Base-by-base conservation (phyloP, 1,140 invertebrate species). In the Stratiolaelaps scimitus region DNA sequence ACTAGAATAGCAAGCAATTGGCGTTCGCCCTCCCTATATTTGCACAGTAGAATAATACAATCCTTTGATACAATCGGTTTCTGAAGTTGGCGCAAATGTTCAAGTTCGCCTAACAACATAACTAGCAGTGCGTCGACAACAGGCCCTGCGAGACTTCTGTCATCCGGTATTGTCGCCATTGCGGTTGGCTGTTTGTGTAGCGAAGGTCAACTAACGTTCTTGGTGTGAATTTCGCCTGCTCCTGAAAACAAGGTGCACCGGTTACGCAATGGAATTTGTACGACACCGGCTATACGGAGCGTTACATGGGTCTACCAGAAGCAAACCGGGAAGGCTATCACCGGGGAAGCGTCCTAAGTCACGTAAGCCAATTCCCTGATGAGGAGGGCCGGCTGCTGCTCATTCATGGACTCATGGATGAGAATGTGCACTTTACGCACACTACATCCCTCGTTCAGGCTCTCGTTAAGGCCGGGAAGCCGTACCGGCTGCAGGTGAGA, bases 341-440 rank as follows among this genome's bases (percentile, higher is more conserved):
- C 60, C 81, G 81, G 43, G 86, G 87, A 15, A 87, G 85, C 13
- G 81, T 92, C 48, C 77, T 89, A 44, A 83, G 81, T 65, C 85
- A 87, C 71, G 84, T 89, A 6, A 84, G 86, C 69, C 84, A 85
- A 73, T 89, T 95, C 76, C 92, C 92, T 1, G 88, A 94, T 73
- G 86, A 92, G 87, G 89, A 92, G 74, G 92, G 92, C 75, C 81
- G 92, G 66, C 76, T 98, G 46, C 78, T 99, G n/a, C 92, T 98
- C 45, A 89, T 98, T 70, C 95, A 99, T 77, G 95, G 95, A 6
- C 79, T 97, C 53, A 92, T 95, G 65, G 95, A 99, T 76, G 95
- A 99, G 78, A 99, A 98, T 76, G 95, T 99, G n/a, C 95, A 98
- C 77, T 98, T 98, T 75, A 85, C 85, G 71, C 93, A 98, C 75